These are phyloP conservation scores for Pteromalus puparum DNA, from an alignment of 1,140 invertebrate genomes.

Conservation along the genomic window DNA sequence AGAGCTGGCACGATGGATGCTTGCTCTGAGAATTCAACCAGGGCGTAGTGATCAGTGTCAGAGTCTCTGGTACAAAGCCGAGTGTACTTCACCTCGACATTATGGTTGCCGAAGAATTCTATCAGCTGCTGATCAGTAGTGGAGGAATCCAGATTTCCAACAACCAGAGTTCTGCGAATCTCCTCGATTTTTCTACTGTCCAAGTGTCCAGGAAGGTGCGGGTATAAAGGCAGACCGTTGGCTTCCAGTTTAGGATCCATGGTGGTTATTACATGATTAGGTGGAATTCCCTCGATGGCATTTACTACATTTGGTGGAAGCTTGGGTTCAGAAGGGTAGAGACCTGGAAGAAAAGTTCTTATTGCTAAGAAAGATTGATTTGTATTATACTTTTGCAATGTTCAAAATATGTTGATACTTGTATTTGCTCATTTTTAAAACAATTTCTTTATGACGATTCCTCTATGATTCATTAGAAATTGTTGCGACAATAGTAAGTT, in stretches of 20 bases:
- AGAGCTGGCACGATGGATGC: slow-evolving; percentile 90
- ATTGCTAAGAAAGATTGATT: too few species aligned
- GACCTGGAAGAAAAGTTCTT: slow-evolving; percentile 67
- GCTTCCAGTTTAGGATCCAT: slow-evolving; percentile 92
- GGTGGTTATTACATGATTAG: slow-evolving; percentile 89
- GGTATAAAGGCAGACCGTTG: slow-evolving; percentile 92
- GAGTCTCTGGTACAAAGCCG: slow-evolving; percentile 91
- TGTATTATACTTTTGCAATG: too few species aligned
- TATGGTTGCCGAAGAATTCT: slow-evolving; percentile 87
- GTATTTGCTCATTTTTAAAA: too few species aligned
- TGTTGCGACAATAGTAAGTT: background rate
- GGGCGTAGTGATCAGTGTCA: slow-evolving; percentile 85
- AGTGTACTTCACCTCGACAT: slow-evolving; percentile 97
- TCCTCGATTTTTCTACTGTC: slow-evolving; percentile 96
- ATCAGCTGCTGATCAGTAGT: slow-evolving; percentile 86
- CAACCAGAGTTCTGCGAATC: slow-evolving; percentile 92
- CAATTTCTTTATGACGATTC: too few species aligned
- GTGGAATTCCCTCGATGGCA: slow-evolving; percentile 88
- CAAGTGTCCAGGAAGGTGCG: slow-evolving; percentile 91
- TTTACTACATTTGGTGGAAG: slow-evolving; percentile 93
- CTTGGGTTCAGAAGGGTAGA: slow-evolving; percentile 88
- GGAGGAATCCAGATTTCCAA: slow-evolving; percentile 82
- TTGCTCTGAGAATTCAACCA: slow-evolving; percentile 97
- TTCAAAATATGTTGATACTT: too few species aligned
- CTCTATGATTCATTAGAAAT: too few species aligned